Conservation (phyloP, 1,140 invertebrate genomes). For the Drosophila simulans region DNA sequence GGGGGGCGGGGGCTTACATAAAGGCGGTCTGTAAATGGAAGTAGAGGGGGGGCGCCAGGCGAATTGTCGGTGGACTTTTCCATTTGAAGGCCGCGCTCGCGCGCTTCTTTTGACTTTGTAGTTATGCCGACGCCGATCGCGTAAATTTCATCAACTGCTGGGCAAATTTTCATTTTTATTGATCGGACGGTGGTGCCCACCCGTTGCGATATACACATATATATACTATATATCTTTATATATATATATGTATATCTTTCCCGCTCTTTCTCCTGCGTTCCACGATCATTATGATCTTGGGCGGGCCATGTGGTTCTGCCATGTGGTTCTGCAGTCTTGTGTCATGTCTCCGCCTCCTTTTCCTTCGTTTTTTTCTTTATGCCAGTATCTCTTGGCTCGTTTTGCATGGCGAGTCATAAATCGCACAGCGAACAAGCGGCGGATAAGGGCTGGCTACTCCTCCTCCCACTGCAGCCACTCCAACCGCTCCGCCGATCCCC, state of each 20-base stretch:
- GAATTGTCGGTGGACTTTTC: conserved; percentile 69
- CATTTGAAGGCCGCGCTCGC: conserved; percentile 37
- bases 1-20: background rate
- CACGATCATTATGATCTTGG: conserved; percentile 38
- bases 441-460: conserved; percentile 64
- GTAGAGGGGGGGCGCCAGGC: conserved; percentile 39
- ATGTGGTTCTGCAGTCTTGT: conserved; percentile 53
- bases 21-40: too few relatives aligned
- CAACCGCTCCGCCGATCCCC: background rate
- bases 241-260: conserved; percentile 5
- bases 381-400: conserved; percentile 11
- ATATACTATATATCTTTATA: too few relatives aligned
- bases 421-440: conserved; percentile 67
- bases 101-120: conserved; percentile 61
- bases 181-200: conserved; percentile 52
- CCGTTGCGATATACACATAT: conserved; percentile 31
- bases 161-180: conserved; percentile 74
- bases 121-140: conserved; percentile 75
- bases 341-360: conserved; percentile 16
- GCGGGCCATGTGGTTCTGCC: too few relatives aligned
- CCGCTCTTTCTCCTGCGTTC: background rate
- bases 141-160: conserved; percentile 83
- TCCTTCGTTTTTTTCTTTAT: background rate
- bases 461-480: background rate
- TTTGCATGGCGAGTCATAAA: conserved; percentile 81